A percentile compares a stretch with the other conserved stretches of the same genome.
phyloP scores from a whole-genome alignment of 2,888 invertebrate genomes.

The Osedax frankpressi region DNA sequence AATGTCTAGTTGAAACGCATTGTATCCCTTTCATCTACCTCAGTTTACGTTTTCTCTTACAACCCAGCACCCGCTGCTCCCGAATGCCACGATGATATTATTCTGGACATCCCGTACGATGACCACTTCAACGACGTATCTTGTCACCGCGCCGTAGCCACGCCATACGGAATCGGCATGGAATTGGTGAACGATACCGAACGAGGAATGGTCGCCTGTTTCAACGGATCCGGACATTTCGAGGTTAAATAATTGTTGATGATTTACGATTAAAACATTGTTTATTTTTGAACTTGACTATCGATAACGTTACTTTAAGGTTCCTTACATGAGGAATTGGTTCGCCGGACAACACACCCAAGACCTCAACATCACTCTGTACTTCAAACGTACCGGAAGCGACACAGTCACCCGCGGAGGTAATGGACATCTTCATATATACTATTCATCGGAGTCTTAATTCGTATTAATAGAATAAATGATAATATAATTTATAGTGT shows the following conservation, averaged over 20 bases:
- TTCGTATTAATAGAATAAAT: too few species aligned
- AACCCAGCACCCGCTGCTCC: background rate
- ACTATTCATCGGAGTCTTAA: too few species aligned
- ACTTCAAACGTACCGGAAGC: background rate
- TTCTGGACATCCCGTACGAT: background rate
- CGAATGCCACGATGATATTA: background rate
- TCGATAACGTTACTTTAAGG: too few species aligned
- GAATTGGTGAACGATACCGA: background rate
- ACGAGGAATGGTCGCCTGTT: background rate
- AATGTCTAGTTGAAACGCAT: too few species aligned
- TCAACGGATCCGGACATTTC: background rate
- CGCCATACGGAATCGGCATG: background rate
- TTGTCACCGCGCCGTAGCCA: background rate
- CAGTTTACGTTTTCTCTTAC: too few species aligned
- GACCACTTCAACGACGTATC: background rate
- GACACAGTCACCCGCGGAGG: background rate
- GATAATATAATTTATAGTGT: too few species aligned
- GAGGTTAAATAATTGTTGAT: too few species aligned
- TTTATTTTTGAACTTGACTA: too few species aligned
- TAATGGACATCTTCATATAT: too few species aligned
- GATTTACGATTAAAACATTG: too few species aligned
- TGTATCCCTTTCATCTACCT: too few species aligned
- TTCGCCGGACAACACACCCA: background rate
- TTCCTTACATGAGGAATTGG: background rate
- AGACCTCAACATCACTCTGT: background rate